phyloP scores from a whole-genome alignment of 1,140 invertebrate genomes.

The Mercenaria mercenaria region DNA sequence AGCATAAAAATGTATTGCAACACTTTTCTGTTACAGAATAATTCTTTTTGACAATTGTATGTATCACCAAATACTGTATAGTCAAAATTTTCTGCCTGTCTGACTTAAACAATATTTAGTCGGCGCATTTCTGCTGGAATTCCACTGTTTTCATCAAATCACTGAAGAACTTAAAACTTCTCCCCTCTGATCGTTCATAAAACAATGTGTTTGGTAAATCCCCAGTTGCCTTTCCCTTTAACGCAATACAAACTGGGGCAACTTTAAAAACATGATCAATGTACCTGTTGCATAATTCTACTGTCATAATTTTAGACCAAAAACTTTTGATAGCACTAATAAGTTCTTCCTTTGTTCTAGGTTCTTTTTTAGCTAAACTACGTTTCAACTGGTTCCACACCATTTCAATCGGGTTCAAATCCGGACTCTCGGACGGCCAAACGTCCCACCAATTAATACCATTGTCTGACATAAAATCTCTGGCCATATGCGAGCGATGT shows the following conservation, averaged over 20 bases:
- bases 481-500: neutral
- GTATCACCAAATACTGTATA: too few relatives aligned
- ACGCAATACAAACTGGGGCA: neutral
- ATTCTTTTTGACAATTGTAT: too few relatives aligned
- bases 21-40: too few relatives aligned
- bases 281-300: conserved; percentile 18
- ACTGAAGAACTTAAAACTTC: neutral
- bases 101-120: neutral
- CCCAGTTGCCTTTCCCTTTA: neutral
- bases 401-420: conserved; percentile 25
- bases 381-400: conserved; percentile 8
- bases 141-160: neutral
- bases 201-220: neutral
- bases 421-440: conserved; percentile 8
- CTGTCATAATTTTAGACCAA: neutral
- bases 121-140: neutral
- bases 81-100: too few relatives aligned
- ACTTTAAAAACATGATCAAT: conserved; percentile 20
- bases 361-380: neutral
- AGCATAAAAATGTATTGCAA: too few relatives aligned
- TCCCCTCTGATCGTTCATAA: neutral
- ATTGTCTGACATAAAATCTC: conserved; percentile 2
- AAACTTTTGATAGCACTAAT: neutral
- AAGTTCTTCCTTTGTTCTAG: neutral
- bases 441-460: neutral